Evolutionary conservation across 2,797 vertebrate species (phyloP).

Genomic region (Okamejei kenojei): DNA sequence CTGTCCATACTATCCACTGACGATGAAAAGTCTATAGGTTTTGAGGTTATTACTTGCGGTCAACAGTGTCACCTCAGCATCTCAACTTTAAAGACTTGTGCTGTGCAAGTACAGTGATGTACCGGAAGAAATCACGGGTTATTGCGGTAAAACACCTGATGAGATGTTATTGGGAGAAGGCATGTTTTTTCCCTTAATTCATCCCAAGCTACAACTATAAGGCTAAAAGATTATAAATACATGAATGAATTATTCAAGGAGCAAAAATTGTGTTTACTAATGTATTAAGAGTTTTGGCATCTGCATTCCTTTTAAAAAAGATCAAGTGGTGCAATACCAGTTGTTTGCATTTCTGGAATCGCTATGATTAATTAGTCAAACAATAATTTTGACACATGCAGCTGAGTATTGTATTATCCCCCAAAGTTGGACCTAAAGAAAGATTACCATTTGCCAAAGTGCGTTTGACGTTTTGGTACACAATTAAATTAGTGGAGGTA

Average conservation of each 20-base stretch:
- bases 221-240: neutral
- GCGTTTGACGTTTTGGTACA: neutral
- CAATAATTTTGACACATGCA: neutral
- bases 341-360: neutral
- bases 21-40: neutral
- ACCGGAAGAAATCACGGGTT: neutral
- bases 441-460: neutral
- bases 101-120: neutral
- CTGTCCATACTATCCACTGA: neutral
- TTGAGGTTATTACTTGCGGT: neutral
- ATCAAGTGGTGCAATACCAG: neutral
- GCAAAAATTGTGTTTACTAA: neutral
- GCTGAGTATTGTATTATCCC: neutral
- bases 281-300: neutral
- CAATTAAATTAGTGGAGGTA: neutral
- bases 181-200: neutral
- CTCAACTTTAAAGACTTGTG: neutral
- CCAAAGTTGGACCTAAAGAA: neutral
- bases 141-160: neutral
- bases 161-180: neutral
- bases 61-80: neutral
- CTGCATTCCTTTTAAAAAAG: neutral
- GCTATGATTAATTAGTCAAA: conserved; percentile 26
- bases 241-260: neutral
- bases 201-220: neutral